Evolutionary conservation across 2,113 vertebrate genomes (phyloP).

Genomic region (Rousettus leschenaultii): DNA sequence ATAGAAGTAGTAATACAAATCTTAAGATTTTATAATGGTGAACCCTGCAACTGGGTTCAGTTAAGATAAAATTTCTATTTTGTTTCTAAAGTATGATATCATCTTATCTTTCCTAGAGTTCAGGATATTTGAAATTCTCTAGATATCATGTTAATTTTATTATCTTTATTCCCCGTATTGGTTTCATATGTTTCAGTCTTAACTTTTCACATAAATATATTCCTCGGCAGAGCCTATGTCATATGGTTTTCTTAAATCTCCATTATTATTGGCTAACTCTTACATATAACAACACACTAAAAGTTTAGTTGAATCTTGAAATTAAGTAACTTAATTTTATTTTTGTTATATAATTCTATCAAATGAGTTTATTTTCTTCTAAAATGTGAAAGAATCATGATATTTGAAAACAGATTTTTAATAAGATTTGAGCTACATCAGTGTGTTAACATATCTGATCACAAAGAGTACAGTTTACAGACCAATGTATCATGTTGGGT

Average conservation of each 20-base stretch:
- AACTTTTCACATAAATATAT: neutral
- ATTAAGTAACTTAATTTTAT: neutral
- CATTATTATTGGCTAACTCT: neutral
- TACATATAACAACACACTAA: neutral
- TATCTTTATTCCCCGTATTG: conserved; percentile 36
- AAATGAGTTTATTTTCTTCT: neutral
- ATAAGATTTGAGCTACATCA: neutral
- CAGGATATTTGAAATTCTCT: conserved; percentile 43
- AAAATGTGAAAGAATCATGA: neutral
- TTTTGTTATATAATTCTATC: neutral
- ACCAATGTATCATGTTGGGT: neutral
- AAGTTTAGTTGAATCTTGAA: neutral
- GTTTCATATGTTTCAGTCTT: conserved; percentile 49
- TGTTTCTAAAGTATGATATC: conserved; percentile 32
- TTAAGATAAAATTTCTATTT: conserved; percentile 56
- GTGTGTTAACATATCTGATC: neutral
- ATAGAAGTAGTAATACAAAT: neutral
- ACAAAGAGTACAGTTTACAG: neutral
- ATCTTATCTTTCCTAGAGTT: conserved; percentile 42
- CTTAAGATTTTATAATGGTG: neutral
- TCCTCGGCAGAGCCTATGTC: neutral
- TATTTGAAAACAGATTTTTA: neutral
- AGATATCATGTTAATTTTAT: conserved; percentile 51
- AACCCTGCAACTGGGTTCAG: conserved; percentile 31
- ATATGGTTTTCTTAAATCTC: neutral